These are phyloP conservation scores for Rhinoraja longicauda DNA, from an alignment of 2,797 vertebrate species.

Conservation along the genomic window DNA sequence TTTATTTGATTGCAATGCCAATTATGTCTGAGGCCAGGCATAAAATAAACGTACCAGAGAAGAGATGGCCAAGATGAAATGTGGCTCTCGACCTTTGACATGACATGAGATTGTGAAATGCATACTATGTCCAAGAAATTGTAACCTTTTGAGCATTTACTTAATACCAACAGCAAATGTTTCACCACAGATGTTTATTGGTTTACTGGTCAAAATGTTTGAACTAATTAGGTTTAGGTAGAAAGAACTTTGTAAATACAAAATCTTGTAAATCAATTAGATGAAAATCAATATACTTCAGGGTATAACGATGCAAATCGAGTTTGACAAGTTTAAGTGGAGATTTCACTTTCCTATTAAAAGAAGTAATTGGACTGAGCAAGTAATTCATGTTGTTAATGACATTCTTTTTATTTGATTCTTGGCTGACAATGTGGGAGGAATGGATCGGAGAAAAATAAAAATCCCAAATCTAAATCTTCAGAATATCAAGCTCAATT, in stretches of 20 bases:
- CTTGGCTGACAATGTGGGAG: neutral
- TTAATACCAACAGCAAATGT: neutral
- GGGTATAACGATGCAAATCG: neutral
- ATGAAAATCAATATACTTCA: conserved; percentile 12
- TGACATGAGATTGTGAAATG: neutral
- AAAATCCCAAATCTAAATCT: neutral
- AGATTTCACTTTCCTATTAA: conserved; percentile 4
- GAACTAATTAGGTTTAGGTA: neutral
- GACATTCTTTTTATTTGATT: neutral
- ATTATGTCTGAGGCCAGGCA: neutral
- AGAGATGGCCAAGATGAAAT: neutral
- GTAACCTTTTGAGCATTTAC: neutral
- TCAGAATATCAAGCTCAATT: neutral
- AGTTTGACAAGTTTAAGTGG: neutral
- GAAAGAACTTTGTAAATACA: conserved; percentile 8
- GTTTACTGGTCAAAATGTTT: neutral
- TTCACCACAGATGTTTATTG: neutral
- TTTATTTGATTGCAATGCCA: neutral
- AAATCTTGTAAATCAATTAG: conserved; percentile 4
- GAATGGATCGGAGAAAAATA: neutral
- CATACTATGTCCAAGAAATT: neutral
- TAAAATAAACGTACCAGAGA: neutral
- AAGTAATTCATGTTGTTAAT: neutral
- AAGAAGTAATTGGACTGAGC: neutral
- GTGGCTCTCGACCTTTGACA: neutral